Conservation (phyloP, 2,797 vertebrate genomes). For the Cacajao melanocephalus region DNA sequence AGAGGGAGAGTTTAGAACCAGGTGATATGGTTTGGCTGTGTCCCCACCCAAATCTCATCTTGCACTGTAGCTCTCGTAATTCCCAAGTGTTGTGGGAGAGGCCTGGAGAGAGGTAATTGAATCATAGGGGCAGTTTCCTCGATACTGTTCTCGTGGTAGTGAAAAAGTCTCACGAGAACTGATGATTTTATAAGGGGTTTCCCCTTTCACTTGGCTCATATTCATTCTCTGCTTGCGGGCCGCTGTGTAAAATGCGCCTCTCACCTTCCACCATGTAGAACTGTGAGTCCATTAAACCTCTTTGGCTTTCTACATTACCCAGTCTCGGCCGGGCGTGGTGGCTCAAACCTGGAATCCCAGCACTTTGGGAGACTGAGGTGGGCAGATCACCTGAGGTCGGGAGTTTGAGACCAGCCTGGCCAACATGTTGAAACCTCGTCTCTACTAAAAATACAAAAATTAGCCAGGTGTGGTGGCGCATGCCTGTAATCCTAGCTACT, state of each 20-base stretch:
- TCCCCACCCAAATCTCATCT: not conserved
- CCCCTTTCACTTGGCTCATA: not conserved
- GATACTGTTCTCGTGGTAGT: fast-evolving
- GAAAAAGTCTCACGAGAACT: not conserved
- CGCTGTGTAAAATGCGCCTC: not conserved
- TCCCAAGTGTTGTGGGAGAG: not conserved
- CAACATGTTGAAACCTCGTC: not conserved
- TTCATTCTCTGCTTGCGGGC: not conserved
- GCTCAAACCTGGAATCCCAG: not conserved
- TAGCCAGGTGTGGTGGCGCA: fast-evolving
- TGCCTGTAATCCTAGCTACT: not conserved
- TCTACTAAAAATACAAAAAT: not conserved
- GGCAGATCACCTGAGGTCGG: not conserved
- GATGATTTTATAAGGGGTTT: not conserved
- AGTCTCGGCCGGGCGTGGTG: not conserved
- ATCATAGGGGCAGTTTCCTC: not conserved
- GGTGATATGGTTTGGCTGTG: not conserved
- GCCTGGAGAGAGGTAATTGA: not conserved
- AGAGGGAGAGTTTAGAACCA: not conserved
- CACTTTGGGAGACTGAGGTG: not conserved
- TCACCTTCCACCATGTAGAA: not conserved
- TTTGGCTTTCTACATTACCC: not conserved
- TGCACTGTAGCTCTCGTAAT: not conserved
- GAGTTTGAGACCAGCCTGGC: not conserved
- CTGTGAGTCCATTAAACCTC: not conserved